Conservation (phyloP, 30 jellyfish, hydroid and myxozoan genomes). For the Turritopsis rubra region DNA sequence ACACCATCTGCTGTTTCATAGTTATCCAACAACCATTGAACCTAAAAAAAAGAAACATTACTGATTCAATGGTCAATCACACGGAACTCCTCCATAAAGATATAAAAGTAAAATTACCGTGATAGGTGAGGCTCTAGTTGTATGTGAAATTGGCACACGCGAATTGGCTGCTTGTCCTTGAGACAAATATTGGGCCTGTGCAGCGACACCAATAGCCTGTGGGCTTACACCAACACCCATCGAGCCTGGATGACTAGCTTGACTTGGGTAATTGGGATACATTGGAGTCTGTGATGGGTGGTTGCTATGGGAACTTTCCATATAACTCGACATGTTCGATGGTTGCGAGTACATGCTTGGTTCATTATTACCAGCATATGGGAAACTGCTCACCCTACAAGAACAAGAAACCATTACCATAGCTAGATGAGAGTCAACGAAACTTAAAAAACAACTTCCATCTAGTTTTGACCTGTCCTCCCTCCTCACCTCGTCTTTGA, state of each 20-base stretch:
- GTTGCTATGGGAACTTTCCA: constrained; percentile 82
- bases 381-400: constrained; percentile 69
- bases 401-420: background rate
- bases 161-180: constrained; percentile 99
- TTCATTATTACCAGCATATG: constrained; percentile 62
- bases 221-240: constrained; percentile 96
- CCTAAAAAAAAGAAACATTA: constrained; percentile 39
- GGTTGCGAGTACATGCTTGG: constrained; percentile 92
- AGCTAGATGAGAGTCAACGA: background rate
- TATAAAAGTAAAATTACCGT: constrained; percentile 56
- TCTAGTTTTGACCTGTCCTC: background rate
- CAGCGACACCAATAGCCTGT: constrained; percentile 99
- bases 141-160: constrained; percentile 97
- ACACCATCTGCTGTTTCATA: constrained; percentile 99
- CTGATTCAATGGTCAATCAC: background rate
- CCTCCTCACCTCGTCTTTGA: background rate
- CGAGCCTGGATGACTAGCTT: constrained; percentile 65
- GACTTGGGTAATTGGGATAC: constrained; percentile 85
- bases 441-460: background rate
- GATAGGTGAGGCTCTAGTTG: constrained; percentile 99
- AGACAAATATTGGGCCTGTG: constrained; percentile 80
- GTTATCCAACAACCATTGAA: constrained; percentile 96
- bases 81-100: background rate
- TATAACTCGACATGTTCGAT: constrained; percentile 76
- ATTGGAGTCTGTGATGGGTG: constrained; percentile 70